Conservation (phyloP, 1,140 invertebrate species). For the Bursaphelenchus mucronatus region DNA sequence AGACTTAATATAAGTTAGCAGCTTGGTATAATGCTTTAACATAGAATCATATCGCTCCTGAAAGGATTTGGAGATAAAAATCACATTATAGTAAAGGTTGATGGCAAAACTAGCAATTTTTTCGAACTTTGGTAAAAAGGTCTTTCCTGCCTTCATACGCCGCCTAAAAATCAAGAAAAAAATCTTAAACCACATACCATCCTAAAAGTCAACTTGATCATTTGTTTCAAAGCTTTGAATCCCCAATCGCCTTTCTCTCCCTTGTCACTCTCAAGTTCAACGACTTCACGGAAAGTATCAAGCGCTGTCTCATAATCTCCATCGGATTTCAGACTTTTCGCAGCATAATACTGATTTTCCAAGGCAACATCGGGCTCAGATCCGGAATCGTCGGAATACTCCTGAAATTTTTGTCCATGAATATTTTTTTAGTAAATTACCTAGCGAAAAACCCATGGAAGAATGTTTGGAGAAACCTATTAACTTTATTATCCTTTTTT, state of each 20-base stretch:
- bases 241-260: constrained; percentile 99
- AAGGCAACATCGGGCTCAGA: constrained; percentile 94
- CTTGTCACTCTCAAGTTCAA: constrained; percentile 76
- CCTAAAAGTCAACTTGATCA: constrained; percentile 99
- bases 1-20: constrained; percentile 95
- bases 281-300: constrained; percentile 83
- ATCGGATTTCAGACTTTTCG: constrained; percentile 95
- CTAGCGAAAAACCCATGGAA: not conserved
- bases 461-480: not conserved
- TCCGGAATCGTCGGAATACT: constrained; percentile 66
- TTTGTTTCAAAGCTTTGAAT: constrained; percentile 99
- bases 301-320: constrained; percentile 74
- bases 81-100: constrained; percentile 2
- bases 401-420: constrained; percentile 42
- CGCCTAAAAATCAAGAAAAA: constrained; percentile 9
- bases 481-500: not conserved
- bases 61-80: constrained; percentile 51
- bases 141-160: constrained; percentile 1
- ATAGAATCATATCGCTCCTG: constrained; percentile 89
- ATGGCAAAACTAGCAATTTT: not conserved
- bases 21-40: constrained; percentile 92
- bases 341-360: constrained; percentile 99
- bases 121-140: constrained; percentile 34
- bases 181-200: constrained; percentile 68
- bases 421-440: constrained; percentile 15